Conservation (phyloP, 1,140 invertebrate species). For the Drosophila erecta region DNA sequence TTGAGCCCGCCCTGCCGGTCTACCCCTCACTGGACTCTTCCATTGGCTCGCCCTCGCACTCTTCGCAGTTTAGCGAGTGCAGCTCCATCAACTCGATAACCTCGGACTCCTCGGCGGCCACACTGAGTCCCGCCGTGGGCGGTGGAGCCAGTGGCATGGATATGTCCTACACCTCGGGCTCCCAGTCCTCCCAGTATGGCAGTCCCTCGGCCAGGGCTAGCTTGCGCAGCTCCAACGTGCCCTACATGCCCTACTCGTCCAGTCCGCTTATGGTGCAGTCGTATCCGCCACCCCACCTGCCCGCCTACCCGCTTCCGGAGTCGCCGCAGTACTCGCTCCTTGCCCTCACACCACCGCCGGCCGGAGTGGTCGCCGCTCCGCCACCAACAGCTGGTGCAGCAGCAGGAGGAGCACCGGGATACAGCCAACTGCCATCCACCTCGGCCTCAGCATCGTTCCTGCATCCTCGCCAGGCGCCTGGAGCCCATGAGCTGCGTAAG, state of each 20-base stretch:
- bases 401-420: constrained; percentile 26
- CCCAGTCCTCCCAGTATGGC: constrained; percentile 75
- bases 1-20: constrained; percentile 59
- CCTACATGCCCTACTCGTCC: constrained; percentile 79
- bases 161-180: constrained; percentile 72
- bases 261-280: constrained; percentile 74
- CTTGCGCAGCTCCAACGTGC: constrained; percentile 70
- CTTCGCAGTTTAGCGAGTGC: constrained; percentile 76
- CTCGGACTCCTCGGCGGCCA: constrained; percentile 73
- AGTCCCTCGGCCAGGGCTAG: constrained; percentile 66
- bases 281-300: constrained; percentile 73
- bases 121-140: constrained; percentile 71
- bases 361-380: constrained; percentile 3
- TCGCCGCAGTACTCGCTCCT: constrained; percentile 70
- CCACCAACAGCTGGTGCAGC: constrained; percentile 9
- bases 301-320: constrained; percentile 66
- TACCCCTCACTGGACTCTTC: constrained; percentile 75
- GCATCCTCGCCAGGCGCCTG: constrained; percentile 48
- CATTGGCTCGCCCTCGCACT: constrained; percentile 80
- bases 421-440: constrained; percentile 69
- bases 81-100: constrained; percentile 78
- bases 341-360: constrained; percentile 38
- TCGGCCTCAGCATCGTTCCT: constrained; percentile 51
- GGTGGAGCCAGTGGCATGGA: constrained; percentile 42
- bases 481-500: constrained; percentile 76